phyloP scores from a whole-genome alignment of 2,797 vertebrate species.

The Triplophysa bombifrons region DNA sequence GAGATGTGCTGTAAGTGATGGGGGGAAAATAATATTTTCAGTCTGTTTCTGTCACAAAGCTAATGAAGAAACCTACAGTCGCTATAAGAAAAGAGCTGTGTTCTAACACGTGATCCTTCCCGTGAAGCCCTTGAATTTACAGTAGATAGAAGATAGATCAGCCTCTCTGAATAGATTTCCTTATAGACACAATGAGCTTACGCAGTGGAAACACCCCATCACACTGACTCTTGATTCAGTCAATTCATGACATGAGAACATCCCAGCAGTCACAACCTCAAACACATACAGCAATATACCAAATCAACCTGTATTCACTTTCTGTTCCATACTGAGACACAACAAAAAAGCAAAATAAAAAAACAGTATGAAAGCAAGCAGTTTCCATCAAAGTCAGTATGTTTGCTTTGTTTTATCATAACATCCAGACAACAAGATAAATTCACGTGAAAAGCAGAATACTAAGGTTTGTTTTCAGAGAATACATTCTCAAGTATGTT shows the following conservation, averaged over 20 bases:
- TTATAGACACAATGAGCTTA: constrained; percentile 24
- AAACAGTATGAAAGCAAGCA: not conserved
- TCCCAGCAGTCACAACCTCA: constrained; percentile 21
- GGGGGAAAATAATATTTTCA: no score
- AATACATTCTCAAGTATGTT: not conserved
- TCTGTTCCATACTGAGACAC: not conserved
- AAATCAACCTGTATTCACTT: not conserved
- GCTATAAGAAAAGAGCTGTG: no score
- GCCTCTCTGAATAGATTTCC: constrained; percentile 10
- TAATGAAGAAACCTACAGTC: no score
- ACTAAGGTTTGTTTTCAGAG: not conserved
- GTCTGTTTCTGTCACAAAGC: no score
- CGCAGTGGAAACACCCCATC: constrained; percentile 17
- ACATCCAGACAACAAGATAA: no score
- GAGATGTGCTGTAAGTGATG: no score
- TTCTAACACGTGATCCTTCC: constrained; percentile 2
- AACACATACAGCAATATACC: not conserved
- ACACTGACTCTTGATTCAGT: constrained; percentile 28
- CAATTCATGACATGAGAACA: not conserved
- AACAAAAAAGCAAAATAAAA: not conserved
- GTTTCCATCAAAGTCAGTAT: no score
- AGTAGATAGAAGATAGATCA: not conserved
- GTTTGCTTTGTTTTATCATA: no score
- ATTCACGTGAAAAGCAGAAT: no score
- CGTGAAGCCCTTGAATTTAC: not conserved